Conservation (phyloP, 2,797 vertebrate species). For the Lutjanus argentimaculatus region DNA sequence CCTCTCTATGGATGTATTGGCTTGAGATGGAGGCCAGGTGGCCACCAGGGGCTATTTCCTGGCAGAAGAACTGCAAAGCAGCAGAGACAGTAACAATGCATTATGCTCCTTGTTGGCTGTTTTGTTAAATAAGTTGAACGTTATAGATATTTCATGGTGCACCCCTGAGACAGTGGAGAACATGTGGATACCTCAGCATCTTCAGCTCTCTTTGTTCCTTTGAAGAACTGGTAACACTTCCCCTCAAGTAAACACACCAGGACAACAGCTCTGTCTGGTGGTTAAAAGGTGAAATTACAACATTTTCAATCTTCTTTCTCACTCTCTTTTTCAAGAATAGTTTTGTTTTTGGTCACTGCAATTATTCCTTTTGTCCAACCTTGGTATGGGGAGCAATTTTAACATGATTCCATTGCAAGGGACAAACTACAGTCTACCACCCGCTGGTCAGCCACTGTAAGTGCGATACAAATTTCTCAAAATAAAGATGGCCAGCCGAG, state of each 20-base stretch:
- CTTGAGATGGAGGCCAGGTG: constrained; percentile 78
- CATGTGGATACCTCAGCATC: constrained; percentile 66
- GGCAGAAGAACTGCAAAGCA: constrained; percentile 69
- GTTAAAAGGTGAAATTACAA: constrained; percentile 48
- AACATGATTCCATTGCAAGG: not conserved
- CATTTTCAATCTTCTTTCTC: not conserved
- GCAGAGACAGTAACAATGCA: not conserved
- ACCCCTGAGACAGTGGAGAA: not conserved
- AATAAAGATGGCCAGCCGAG: no score
- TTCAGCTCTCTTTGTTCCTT: constrained; percentile 23
- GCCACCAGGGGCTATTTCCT: constrained; percentile 47
- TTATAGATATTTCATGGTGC: not conserved
- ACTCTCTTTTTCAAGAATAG: not conserved
- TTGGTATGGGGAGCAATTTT: not conserved
- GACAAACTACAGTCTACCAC: no score
- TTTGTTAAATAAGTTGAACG: not conserved
- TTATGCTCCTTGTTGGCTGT: not conserved
- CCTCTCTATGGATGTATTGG: constrained; percentile 44
- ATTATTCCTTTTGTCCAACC: not conserved
- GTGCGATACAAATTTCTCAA: no score
- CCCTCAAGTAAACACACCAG: constrained; percentile 41
- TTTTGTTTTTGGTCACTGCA: not conserved
- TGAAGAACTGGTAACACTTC: constrained; percentile 73
- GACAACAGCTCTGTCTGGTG: constrained; percentile 59
- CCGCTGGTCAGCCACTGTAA: no score